Evolutionary conservation across 2,888 invertebrate genomes (phyloP).

Genomic region (Chromoteleia sp.): DNA sequence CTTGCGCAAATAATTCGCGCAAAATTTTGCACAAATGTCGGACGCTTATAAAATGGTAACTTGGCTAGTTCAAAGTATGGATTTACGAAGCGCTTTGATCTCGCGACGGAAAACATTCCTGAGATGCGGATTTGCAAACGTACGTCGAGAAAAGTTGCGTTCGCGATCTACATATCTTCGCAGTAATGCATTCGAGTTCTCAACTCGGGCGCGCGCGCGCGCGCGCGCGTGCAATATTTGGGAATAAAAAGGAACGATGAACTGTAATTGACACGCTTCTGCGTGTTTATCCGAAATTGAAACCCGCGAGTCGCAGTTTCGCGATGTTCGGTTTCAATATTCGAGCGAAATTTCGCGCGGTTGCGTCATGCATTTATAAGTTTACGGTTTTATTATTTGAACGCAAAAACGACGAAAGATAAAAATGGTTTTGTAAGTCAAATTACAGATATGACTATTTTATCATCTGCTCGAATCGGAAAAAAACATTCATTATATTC

Average conservation of each 20-base stretch:
- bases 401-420: neutral
- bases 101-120: conserved; percentile 35
- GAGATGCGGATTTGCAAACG: conserved; percentile 41
- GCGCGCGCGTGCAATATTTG: conserved; percentile 6
- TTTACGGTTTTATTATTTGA: conserved; percentile 7
- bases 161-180: conserved; percentile 37
- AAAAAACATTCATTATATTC: conserved; percentile 21
- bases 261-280: conserved; percentile 23
- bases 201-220: conserved; percentile 13
- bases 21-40: conserved; percentile 9
- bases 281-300: conserved; percentile 26
- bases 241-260: conserved; percentile 20
- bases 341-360: neutral
- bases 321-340: conserved; percentile 6
- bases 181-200: conserved; percentile 40
- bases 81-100: conserved; percentile 36
- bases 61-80: conserved; percentile 16
- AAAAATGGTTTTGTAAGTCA: conserved; percentile 5
- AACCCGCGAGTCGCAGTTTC: conserved; percentile 13
- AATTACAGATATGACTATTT: conserved; percentile 15
- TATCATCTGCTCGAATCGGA: conserved; percentile 6
- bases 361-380: conserved; percentile 13
- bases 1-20: neutral
- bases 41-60: conserved; percentile 13
- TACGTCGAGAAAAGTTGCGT: conserved; percentile 39